Base-by-base conservation (phyloP, 1,140 invertebrate genomes). In the Mya arenaria region DNA sequence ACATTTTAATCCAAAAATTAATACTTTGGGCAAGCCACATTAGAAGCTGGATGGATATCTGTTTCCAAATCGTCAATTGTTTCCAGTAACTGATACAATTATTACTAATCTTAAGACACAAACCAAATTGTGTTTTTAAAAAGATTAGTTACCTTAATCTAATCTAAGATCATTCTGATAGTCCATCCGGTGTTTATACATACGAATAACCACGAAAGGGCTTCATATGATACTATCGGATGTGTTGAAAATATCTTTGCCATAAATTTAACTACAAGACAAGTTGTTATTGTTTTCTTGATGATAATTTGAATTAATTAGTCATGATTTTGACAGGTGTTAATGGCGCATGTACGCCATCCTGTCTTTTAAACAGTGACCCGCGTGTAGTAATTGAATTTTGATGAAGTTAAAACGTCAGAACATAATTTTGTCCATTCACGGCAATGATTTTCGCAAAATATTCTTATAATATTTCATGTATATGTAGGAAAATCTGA, bases 291-390 rank as follows among this genome's bases (percentile, higher is more conserved):
- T 56, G 52, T 73, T 60, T 73, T 48, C 8, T 5, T 2, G 1
- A 62, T 41, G 41, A 10, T 62, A 39, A 62, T 62, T 58, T 41
- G 37, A 73, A 75, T 75, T 75, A 75, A 75, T 75, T 75, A 75
- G 72, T 75, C 72, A 75, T 63, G 44, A 52, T 41, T 75, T 62
- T 28, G 32, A 56, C 72, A 75, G 72, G 72, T 75, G 72, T 30
- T 75, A 75, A 75, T 62, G 44, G 44, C 48, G 32, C 8, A 72
- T 72, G 69, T 44, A 72, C 69, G 44, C 48, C 48, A 56, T 32
- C 58, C 44, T 36, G 69, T 52, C 48, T 44, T 25, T 56, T 32
- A 56, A n/a, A 72, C 10, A 58, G n/a, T 72, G 69, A 72, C 69
- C 69, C 17, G 58, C 56, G 8, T 36, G 19, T 69, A 25, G 10